Evolutionary conservation across 2,797 vertebrate species (phyloP).

Genomic region (Coracias cyanogaster): DNA sequence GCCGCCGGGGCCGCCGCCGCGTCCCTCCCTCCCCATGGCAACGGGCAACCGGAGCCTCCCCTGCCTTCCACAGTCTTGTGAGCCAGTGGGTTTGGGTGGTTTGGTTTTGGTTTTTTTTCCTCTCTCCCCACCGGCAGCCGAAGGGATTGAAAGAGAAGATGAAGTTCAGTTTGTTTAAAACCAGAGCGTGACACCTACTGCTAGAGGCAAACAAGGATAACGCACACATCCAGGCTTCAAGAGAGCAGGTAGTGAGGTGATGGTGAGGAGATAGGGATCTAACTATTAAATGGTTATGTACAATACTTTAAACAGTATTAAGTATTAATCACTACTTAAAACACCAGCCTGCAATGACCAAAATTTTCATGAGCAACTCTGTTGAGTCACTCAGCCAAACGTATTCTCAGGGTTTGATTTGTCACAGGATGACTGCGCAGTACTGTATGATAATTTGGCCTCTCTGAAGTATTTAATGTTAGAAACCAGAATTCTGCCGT

Average conservation of each 20-base stretch:
- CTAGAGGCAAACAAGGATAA: accelerated
- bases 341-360: not conserved
- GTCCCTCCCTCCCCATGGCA: accelerated
- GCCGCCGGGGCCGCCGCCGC: not conserved
- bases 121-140: not conserved
- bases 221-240: accelerated
- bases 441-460: not conserved
- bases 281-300: too few relatives aligned
- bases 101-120: too few relatives aligned
- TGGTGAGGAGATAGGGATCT: not conserved
- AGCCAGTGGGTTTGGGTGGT: too few relatives aligned
- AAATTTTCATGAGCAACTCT: not conserved
- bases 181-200: not conserved
- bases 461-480: not conserved
- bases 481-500: accelerated
- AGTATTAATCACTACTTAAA: not conserved
- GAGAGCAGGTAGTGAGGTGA: not conserved
- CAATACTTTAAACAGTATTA: accelerated
- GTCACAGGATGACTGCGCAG: not conserved
- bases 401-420: accelerated
- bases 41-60: accelerated
- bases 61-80: accelerated
- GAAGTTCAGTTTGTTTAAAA: not conserved
- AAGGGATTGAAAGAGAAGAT: not conserved
- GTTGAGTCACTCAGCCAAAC: not conserved